These are phyloP conservation scores for Oryzias javanicus DNA, from an alignment of 2,113 vertebrate genomes.

Conservation along the genomic window DNA sequence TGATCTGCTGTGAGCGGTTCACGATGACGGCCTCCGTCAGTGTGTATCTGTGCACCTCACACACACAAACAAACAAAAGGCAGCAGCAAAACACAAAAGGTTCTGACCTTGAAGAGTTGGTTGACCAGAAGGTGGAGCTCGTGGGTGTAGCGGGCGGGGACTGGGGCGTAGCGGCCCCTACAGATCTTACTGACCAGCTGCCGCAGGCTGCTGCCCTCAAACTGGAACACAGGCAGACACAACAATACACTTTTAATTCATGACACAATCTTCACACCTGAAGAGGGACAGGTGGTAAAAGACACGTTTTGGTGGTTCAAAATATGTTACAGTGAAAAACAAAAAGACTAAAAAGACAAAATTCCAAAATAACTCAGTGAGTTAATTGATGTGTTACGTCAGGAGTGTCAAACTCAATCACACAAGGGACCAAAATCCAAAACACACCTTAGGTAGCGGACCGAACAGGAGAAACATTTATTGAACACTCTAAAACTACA, in stretches of 20 bases:
- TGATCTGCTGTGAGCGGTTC: not conserved
- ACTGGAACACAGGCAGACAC: constrained; percentile 66
- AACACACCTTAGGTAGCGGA: no score
- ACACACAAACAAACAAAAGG: not conserved
- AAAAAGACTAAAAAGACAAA: no score
- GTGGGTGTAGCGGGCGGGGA: constrained; percentile 79
- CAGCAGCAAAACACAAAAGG: not conserved
- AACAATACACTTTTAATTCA: not conserved
- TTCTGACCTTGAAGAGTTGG: constrained; percentile 83
- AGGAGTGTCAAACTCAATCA: no score
- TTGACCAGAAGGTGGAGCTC: constrained; percentile 79
- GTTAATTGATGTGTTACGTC: no score
- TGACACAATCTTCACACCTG: no score
- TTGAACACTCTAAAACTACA: no score
- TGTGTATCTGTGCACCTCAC: not conserved
- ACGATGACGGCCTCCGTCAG: not conserved
- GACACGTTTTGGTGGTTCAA: no score
- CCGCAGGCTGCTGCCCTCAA: constrained; percentile 82
- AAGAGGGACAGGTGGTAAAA: no score
- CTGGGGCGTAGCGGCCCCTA: constrained; percentile 78
- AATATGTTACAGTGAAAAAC: no score
- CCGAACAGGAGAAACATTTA: no score
- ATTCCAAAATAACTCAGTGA: no score
- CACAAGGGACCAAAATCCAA: no score
- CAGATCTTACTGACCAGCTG: constrained; percentile 89